Evolutionary conservation across 2,113 vertebrate species (phyloP), one percentile per base, ranked within the genome.

Genomic region (Limnothrissa miodon): DNA sequence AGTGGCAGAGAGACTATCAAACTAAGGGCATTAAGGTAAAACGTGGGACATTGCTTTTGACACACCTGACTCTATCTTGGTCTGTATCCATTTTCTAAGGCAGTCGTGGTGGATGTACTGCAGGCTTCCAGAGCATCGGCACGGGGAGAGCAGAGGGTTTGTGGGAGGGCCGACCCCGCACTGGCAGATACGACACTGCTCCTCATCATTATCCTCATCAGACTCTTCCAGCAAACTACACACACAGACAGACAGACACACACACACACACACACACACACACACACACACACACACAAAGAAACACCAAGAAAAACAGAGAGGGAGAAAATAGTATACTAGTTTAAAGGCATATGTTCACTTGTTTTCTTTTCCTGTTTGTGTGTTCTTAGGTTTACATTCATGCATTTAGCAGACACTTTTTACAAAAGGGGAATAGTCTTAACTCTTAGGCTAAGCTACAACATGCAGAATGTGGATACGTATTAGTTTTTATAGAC

Each of bases 31-130:
- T n/a, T n/a, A n/a, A n/a, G n/a, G n/a, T n/a, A n/a, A n/a, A n/a
- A n/a, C n/a, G n/a, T 6, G 42, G 42, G 42, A 2, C 42, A 42
- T 42, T 42, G 42, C 42, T 42, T 42, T 4, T 42, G 42, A 85
- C 56, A 95, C 92, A 96, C 95, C 95, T 89, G 96, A 96, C 86
- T 95, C 95, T 87, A 97, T 96, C 93, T 96, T 96, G 23, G 95
- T 94, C 83, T 95, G 94, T 80, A 96, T 87, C 95, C 95, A 96
- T 79, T 74, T 74, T 10, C 33, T 74, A 1, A 74, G 95, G 88
- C 96, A 96, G 42, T 96, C 95, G 88, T 96, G 95, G 87, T 96
- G 96, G 88, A 96, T 95, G 88, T 96, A 96, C 74, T 91, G 94
- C 87, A 96, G 92, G 90, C 95, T 96, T 84, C 96, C 95, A 80